Evolutionary conservation across 2,797 vertebrate genomes (phyloP), one percentile per base, ranked within the genome.

Genomic region (Poecilia picta): DNA sequence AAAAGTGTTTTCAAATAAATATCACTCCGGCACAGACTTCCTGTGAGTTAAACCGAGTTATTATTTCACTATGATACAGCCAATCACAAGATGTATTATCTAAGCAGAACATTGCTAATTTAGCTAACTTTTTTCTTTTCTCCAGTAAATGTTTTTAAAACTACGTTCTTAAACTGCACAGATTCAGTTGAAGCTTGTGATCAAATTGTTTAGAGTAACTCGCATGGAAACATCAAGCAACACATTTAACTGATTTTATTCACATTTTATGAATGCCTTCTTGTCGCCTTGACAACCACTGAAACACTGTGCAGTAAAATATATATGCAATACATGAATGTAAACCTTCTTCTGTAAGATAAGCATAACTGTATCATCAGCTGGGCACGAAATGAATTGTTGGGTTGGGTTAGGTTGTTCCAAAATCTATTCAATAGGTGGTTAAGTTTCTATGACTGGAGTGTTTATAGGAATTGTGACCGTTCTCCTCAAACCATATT

Each of bases 1-100:
- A 73, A 73, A 73, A 51, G 31, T 53, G 47, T 53, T 73, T 51
- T 51, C 53, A 53, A 73, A 73, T n/a, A 12, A 73, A 73, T 39
- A 72, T 46, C 16, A 46, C 6, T 7, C 33, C 4, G 4, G 16
- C 36, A n/a, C 31, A 41, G 33, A 57, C 33, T 41, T 55, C 25
- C 13, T 55, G 49, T 55, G 36, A 55, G 49, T 53, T 55, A 55
- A 45, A n/a, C 41, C 6, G 6, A 55, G 47, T 51, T 73, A 41
- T 41, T 74, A 39, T 43, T 43, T n/a, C n/a, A 5, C 12, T 12
- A 16, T 45, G 13, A 72, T 43, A 16, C 2, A 28, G 25, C 43
- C 6, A 43, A n/a, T 28, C 25, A 46, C 25, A 18, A 46, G 68
- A 72, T 72, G 28, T 28, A 31, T 46, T 72, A 1, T 28, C 13